phyloP scores from a whole-genome alignment of 2,888 invertebrate species.

The Diloba caeruleocephala region DNA sequence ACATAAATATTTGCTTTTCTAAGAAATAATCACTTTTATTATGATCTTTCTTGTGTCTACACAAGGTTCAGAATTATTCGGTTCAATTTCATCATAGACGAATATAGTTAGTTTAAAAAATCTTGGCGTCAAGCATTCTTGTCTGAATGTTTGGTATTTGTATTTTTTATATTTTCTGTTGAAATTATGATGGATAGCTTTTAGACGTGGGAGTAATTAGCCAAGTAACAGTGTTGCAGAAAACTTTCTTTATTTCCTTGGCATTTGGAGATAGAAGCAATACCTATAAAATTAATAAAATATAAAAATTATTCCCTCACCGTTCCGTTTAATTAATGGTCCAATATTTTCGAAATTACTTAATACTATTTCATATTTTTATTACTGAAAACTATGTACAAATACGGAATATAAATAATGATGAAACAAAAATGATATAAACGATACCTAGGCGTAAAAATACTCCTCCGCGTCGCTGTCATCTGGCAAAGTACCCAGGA shows the following conservation, averaged over 20 bases:
- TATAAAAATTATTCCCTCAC: no score
- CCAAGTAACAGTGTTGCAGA: not conserved
- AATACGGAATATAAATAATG: no score
- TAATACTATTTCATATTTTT: no score
- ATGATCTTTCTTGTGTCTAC: conserved; percentile 20
- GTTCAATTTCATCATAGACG: conserved; percentile 42
- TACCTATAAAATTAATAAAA: no score
- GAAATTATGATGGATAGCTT: conserved; percentile 54
- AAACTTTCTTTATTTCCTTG: not conserved
- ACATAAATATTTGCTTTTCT: conserved; percentile 44
- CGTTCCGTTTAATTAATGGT: no score
- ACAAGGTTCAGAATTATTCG: conserved; percentile 41
- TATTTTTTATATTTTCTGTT: conserved; percentile 37
- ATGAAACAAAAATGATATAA: no score
- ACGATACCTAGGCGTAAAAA: no score
- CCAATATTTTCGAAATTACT: no score
- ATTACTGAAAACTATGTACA: no score
- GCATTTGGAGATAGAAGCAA: no score
- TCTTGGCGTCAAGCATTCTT: conserved; percentile 54
- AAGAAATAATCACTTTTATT: conserved; percentile 12
- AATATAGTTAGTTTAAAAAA: conserved; percentile 40
- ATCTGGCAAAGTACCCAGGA: no score
- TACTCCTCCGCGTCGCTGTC: no score
- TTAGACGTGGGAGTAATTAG: conserved; percentile 21
- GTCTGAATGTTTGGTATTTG: conserved; percentile 39